A percentile compares a stretch with the other conserved stretches of the same genome.
phyloP scores from a whole-genome alignment of 2,113 vertebrate species.

The Lontra canadensis region DNA sequence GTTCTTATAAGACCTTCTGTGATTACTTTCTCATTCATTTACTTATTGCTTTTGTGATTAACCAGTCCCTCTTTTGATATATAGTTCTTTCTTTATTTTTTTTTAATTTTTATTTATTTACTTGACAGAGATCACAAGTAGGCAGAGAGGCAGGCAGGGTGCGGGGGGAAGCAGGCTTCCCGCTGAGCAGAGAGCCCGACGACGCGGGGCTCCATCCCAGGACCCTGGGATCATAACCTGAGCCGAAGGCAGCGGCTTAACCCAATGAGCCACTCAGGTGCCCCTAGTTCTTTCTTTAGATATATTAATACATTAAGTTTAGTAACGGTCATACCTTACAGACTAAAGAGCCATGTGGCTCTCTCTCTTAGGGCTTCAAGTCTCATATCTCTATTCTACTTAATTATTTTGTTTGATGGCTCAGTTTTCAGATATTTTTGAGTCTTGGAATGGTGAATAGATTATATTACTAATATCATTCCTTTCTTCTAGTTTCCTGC shows the following conservation, averaged over 20 bases:
- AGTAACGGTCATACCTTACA: neutral
- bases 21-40: neutral
- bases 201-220: too few species aligned
- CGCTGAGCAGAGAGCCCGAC: too few species aligned
- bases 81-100: neutral
- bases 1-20: neutral
- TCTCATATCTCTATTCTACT: neutral
- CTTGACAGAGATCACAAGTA: too few species aligned
- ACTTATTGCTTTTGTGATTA: neutral
- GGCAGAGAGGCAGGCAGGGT: too few species aligned
- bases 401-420: neutral
- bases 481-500: neutral
- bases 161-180: too few species aligned
- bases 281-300: neutral
- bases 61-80: neutral
- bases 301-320: neutral
- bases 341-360: neutral
- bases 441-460: neutral
- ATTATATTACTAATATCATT: neutral
- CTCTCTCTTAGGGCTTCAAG: neutral
- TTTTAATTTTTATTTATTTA: too few species aligned
- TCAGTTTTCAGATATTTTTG: neutral
- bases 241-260: too few species aligned
- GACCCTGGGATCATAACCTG: too few species aligned
- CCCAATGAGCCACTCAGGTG: too few species aligned